Conservation (phyloP, 1,140 invertebrate genomes). For the Drosophila simulans region DNA sequence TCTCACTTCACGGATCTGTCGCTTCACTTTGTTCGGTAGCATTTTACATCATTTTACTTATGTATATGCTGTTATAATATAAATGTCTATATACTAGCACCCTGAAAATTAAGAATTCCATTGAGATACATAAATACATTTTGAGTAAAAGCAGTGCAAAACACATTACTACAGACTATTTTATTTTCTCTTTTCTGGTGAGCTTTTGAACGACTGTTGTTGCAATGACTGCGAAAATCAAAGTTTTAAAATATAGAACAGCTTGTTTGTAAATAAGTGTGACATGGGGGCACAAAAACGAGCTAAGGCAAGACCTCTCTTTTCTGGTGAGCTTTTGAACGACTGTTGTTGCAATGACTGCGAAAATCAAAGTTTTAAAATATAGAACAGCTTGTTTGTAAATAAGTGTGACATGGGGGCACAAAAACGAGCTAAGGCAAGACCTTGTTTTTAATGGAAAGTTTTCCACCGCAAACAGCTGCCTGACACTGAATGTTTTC, state of each 20-base stretch:
- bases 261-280: constrained; percentile 40
- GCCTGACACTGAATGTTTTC: constrained; percentile 41
- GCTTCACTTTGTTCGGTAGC: constrained; percentile 12
- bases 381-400: constrained; percentile 36
- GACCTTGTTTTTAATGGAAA: constrained; percentile 51
- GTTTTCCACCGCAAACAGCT: constrained; percentile 27
- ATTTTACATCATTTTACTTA: constrained; percentile 1
- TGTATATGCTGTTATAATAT: constrained; percentile 27
- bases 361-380: constrained; percentile 24
- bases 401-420: constrained; percentile 25
- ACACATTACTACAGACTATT: constrained; percentile 28
- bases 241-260: constrained; percentile 26
- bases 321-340: constrained; percentile 33
- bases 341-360: constrained; percentile 11
- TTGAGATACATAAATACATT: constrained; percentile 45
- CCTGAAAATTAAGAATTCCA: constrained; percentile 27
- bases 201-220: constrained; percentile 25
- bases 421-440: constrained; percentile 19
- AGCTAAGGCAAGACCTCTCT: constrained; percentile 30
- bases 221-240: constrained; percentile 19
- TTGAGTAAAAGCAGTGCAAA: constrained; percentile 33
- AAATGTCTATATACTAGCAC: constrained; percentile 24
- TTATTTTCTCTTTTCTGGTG: constrained; percentile 13
- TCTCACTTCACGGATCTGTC: constrained; percentile 1
- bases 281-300: constrained; percentile 16